Evolutionary conservation across 2,797 vertebrate genomes (phyloP).

Genomic region (Microctenopoma lineatum): DNA sequence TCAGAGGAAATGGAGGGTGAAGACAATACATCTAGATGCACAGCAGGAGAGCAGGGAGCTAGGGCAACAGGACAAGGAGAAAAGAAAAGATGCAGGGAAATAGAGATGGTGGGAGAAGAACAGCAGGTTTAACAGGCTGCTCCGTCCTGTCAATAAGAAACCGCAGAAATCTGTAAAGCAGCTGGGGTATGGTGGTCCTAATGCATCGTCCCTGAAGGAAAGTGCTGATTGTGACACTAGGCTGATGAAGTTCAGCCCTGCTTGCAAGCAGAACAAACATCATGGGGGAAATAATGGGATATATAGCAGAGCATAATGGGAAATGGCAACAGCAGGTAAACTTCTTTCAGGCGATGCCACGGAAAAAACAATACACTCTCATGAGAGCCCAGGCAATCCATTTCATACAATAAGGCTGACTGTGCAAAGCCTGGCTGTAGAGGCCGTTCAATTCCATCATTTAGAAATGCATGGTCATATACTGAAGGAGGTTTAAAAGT

Average conservation of each 20-base stretch:
- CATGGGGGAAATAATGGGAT: conserved; percentile 47
- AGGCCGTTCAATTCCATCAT: conserved; percentile 29
- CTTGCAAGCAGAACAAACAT: conserved; percentile 43
- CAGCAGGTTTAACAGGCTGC: conserved; percentile 23
- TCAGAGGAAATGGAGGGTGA: conserved; percentile 38
- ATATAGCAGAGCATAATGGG: conserved; percentile 37
- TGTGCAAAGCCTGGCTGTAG: conserved; percentile 16
- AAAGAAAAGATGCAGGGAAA: conserved; percentile 16
- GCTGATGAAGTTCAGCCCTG: conserved; percentile 54
- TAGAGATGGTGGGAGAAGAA: not conserved
- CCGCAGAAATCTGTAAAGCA: conserved; percentile 33
- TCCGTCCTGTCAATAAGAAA: conserved; percentile 49
- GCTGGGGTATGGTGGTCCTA: conserved; percentile 38
- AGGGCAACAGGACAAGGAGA: conserved; percentile 21
- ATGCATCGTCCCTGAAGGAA: conserved; percentile 47
- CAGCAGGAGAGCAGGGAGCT: not conserved
- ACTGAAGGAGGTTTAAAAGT: conserved; percentile 17
- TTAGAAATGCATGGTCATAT: conserved; percentile 18
- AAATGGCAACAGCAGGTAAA: conserved; percentile 60
- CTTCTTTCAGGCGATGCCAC: conserved; percentile 31
- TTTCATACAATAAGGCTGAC: conserved; percentile 51
- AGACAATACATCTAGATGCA: conserved; percentile 27
- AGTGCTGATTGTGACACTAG: conserved; percentile 70
- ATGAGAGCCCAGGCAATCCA: conserved; percentile 41
- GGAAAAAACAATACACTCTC: conserved; percentile 38